Conservation (phyloP, 1,140 invertebrate species). For the Oncopodura yosiiana region DNA sequence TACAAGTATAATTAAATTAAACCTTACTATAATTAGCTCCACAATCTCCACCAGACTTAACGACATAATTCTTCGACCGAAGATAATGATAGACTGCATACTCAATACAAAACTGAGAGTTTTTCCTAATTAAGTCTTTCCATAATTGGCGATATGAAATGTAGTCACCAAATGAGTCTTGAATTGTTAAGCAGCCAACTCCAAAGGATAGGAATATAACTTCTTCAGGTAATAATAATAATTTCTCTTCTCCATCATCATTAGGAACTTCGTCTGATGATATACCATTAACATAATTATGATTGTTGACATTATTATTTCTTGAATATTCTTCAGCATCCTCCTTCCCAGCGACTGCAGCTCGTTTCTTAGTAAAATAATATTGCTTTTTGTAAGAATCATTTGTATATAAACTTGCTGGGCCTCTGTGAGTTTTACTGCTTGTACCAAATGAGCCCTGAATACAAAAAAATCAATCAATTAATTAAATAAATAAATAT, state of each 20-base stretch:
- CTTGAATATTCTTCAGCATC: neutral
- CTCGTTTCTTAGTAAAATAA: neutral
- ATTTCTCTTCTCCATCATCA: conserved; percentile 16
- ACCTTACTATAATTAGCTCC: conserved; percentile 28
- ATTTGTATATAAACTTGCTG: conserved; percentile 1
- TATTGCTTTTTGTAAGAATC: neutral
- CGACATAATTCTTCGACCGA: conserved; percentile 33
- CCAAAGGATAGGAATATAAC: conserved; percentile 33
- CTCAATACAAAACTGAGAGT: conserved; percentile 26
- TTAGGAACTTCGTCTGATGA: neutral
- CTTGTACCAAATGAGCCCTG: conserved; percentile 24
- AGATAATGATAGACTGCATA: conserved; percentile 34
- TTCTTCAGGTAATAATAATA: conserved; percentile 33
- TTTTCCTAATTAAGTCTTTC: conserved; percentile 17
- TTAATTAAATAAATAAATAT: neutral
- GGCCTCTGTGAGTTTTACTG: conserved; percentile 17
- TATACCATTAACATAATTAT: neutral
- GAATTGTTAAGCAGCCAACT: conserved; percentile 29
- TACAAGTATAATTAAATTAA: neutral
- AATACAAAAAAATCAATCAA: neutral
- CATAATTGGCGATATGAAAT: conserved; percentile 17
- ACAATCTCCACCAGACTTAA: conserved; percentile 22
- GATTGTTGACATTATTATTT: neutral
- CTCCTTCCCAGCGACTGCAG: neutral
- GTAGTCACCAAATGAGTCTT: conserved; percentile 5